A percentile compares a stretch with the other conserved stretches of the same genome.
Conservation (phyloP, 2,888 invertebrate genomes). For the Patella depressa region DNA sequence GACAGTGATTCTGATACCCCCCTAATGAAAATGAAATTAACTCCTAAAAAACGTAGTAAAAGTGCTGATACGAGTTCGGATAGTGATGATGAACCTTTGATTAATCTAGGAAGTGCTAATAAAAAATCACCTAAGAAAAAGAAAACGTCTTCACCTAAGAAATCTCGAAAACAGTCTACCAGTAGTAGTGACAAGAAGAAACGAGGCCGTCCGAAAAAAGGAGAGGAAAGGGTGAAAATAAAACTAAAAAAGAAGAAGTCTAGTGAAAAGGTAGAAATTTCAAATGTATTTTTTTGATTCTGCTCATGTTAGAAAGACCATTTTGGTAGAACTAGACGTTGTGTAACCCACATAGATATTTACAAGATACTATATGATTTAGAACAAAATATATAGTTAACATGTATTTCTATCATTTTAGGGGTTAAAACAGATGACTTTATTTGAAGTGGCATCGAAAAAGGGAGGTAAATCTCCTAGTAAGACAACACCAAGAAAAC, state of each 20-base stretch:
- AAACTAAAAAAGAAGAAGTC: conserved; percentile 16
- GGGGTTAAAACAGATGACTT: conserved; percentile 66
- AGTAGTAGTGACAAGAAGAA: conserved; percentile 20
- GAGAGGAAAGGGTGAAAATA: not conserved
- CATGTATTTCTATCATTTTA: not conserved
- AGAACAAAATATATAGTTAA: too few species aligned
- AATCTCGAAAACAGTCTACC: conserved; percentile 12
- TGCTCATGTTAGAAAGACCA: too few species aligned
- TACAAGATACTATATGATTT: too few species aligned
- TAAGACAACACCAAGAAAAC: conserved; percentile 42
- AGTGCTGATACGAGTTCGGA: not conserved
- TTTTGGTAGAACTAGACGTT: too few species aligned
- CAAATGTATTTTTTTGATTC: too few species aligned
- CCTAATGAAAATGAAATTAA: conserved; percentile 42
- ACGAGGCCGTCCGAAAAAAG: conserved; percentile 21
- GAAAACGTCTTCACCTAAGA: conserved; percentile 24
- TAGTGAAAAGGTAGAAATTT: conserved; percentile 20
- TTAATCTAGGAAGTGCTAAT: not conserved
- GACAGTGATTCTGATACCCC: conserved; percentile 53
- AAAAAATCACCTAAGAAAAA: conserved; percentile 21
- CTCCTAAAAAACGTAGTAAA: not conserved
- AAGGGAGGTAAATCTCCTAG: conserved; percentile 52
- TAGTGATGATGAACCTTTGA: not conserved
- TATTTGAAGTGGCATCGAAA: conserved; percentile 57
- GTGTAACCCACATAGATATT: too few species aligned